These are phyloP conservation scores for Oryzias woworae DNA, from an alignment of 2,113 vertebrate genomes.

Conservation along the genomic window DNA sequence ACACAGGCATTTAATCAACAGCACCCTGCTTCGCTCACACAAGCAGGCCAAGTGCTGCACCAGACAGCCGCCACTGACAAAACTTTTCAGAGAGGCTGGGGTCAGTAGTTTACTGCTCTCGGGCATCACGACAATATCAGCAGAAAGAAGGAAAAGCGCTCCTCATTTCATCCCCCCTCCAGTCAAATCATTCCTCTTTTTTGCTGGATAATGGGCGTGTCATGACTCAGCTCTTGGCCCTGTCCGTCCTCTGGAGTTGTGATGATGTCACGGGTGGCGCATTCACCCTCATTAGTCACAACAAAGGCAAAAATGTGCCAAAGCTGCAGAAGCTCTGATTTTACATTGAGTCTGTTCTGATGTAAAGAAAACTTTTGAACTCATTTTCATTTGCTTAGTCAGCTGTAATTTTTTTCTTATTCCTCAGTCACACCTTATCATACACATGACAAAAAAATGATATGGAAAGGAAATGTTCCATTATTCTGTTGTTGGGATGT, in stretches of 20 bases:
- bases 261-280: constrained; percentile 68
- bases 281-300: constrained; percentile 64
- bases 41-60: constrained; percentile 11
- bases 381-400: constrained; percentile 9
- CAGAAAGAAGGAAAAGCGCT: constrained; percentile 26
- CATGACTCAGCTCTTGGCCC: constrained; percentile 71
- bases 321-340: constrained; percentile 37
- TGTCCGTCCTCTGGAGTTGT: constrained; percentile 44
- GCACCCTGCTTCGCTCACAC: constrained; percentile 17
- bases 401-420: too few species aligned
- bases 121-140: constrained; percentile 37
- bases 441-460: too few species aligned
- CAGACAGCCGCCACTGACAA: constrained; percentile 11
- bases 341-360: constrained; percentile 34
- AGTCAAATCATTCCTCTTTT: constrained; percentile 42
- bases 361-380: constrained; percentile 17
- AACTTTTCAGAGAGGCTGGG: constrained; percentile 26
- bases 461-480: too few species aligned
- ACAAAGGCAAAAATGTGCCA: constrained; percentile 50
- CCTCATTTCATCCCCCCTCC: constrained; percentile 26
- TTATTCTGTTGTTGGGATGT: too few species aligned
- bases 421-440: too few species aligned
- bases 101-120: constrained; percentile 31
- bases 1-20: constrained; percentile 38
- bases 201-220: constrained; percentile 40